phyloP scores from a whole-genome alignment of 2,797 vertebrate genomes.

The Sternarchorhynchus goeldii region DNA sequence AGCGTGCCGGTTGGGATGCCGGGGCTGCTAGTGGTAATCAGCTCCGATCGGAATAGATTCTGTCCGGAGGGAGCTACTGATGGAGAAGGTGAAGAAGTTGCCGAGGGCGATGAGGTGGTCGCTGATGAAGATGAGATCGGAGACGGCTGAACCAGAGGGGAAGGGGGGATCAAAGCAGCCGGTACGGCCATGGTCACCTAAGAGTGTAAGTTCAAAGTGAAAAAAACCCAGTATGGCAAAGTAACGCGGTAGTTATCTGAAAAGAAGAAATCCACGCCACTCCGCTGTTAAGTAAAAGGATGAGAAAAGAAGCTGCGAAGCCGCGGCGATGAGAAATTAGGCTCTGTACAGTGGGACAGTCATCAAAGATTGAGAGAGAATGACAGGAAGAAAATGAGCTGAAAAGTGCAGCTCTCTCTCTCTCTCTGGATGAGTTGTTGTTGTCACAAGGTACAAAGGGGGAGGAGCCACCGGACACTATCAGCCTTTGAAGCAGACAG shows the following conservation, averaged over 20 bases:
- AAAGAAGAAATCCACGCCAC: slow-evolving; percentile 64
- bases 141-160: slow-evolving; percentile 86
- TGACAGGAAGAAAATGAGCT: slow-evolving; percentile 96
- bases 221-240: slow-evolving; percentile 55
- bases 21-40: slow-evolving; percentile 79
- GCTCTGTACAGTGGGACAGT: slow-evolving; percentile 84
- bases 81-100: slow-evolving; percentile 86
- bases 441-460: slow-evolving; percentile 95
- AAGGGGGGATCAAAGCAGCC: slow-evolving; percentile 93
- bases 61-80: slow-evolving; percentile 80
- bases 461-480: slow-evolving; percentile 95
- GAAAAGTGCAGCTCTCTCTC: slow-evolving; percentile 91
- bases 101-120: slow-evolving; percentile 84
- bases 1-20: slow-evolving; percentile 78
- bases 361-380: slow-evolving; percentile 92
- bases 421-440: slow-evolving; percentile 95
- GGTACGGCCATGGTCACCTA: slow-evolving; percentile 92
- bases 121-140: slow-evolving; percentile 83
- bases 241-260: slow-evolving; percentile 68
- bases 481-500: slow-evolving; percentile 73
- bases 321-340: slow-evolving; percentile 80
- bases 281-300: slow-evolving; percentile 82
- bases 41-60: slow-evolving; percentile 88
- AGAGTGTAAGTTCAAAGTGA: slow-evolving; percentile 78
- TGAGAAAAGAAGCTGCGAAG: slow-evolving; percentile 63